Percentiles rank a stretch among this genome's conserved stretches.
Evolutionary conservation across 2,888 invertebrate genomes (phyloP).

Genomic region (Bimastos eiseni): DNA sequence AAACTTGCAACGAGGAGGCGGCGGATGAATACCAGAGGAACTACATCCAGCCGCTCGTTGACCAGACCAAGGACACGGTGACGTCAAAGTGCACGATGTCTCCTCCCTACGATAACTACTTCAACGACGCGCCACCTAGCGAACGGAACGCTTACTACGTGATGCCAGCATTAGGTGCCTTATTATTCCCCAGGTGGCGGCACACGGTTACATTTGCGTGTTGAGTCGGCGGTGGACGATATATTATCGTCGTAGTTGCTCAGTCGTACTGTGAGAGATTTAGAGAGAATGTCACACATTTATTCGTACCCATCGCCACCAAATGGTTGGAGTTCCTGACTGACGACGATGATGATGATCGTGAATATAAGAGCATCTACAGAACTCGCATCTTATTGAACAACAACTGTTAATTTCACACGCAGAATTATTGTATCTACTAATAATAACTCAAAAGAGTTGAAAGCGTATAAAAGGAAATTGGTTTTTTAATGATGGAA

Average conservation of each 20-base stretch:
- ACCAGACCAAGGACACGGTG: conserved; percentile 34
- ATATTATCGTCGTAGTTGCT: background rate
- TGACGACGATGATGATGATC: no score
- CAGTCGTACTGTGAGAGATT: background rate
- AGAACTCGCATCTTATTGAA: no score
- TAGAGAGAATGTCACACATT: no score
- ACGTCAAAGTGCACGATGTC: conserved; percentile 31
- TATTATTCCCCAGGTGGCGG: conserved; percentile 22
- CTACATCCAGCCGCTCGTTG: conserved; percentile 37
- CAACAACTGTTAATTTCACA: no score
- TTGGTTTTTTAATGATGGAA: no score
- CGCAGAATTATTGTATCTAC: no score
- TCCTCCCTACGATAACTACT: conserved; percentile 33
- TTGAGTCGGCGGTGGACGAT: background rate
- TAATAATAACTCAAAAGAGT: no score
- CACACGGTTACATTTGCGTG: background rate
- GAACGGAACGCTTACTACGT: conserved; percentile 3
- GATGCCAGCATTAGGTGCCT: conserved; percentile 1
- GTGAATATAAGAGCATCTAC: no score
- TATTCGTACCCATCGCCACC: no score
- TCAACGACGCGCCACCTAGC: conserved; percentile 14
- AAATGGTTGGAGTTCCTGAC: no score
- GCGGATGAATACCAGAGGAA: conserved; percentile 29
- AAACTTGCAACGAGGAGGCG: conserved; percentile 27
- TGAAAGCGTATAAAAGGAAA: no score